These are phyloP conservation scores for Cephalopholis sonnerati DNA, from an alignment of 2,113 vertebrate species.

Conservation along the genomic window DNA sequence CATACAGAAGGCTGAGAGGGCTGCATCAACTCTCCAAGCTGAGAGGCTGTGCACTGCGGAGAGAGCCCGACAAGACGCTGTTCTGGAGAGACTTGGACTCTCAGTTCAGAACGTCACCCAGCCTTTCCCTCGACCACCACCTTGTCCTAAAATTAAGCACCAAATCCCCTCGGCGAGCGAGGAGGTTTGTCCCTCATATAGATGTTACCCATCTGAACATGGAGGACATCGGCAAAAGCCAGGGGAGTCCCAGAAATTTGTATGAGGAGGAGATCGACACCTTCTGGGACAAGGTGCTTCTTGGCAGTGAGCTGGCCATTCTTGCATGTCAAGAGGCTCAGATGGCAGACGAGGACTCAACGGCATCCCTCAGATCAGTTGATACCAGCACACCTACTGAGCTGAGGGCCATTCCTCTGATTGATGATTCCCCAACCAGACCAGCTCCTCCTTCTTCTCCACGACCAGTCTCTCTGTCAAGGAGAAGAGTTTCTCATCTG, in stretches of 20 bases:
- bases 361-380: not conserved
- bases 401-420: not conserved
- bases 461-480: too few species aligned
- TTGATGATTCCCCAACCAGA: not conserved
- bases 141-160: not conserved
- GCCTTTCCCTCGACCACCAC: not conserved
- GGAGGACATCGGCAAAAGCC: not conserved
- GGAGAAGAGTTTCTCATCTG: not conserved
- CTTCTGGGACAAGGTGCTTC: not conserved
- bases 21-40: not conserved
- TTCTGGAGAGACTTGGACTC: not conserved
- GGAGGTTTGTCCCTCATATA: not conserved
- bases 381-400: not conserved
- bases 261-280: not conserved
- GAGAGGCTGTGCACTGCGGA: not conserved
- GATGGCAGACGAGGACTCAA: too few species aligned
- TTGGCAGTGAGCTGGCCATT: not conserved
- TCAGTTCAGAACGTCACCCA: not conserved
- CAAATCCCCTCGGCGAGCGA: too few species aligned
- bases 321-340: not conserved
- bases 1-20: not conserved
- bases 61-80: not conserved
- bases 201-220: not conserved
- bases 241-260: not conserved
- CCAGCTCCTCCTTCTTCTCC: not conserved